Base-by-base conservation (phyloP, 2,888 invertebrate genomes). In the Dusona sp. region DNA sequence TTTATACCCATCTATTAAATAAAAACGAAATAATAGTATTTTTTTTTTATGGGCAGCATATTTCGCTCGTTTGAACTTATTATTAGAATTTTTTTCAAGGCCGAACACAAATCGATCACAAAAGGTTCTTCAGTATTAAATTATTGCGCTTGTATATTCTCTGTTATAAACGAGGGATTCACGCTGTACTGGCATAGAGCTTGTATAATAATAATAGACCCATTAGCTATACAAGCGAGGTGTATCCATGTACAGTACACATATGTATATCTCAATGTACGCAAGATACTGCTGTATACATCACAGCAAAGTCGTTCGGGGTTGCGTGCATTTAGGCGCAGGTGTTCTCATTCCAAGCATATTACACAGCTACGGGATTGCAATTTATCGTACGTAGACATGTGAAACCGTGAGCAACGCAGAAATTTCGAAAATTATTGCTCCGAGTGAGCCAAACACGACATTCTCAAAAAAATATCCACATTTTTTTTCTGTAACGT, bases 271-370 rank as follows among this genome's bases (percentile, higher is more conserved):
- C 8, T 33, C 2, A 64, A 51, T 54, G 11, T 45, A 54, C 80
- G 72, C 73, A 78, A 72, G 61, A 42, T n/a, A 65, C 38, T 36
- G 77, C 68, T 64, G 61, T 48, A 84, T 73, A 78, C 80, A 61
- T 73, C 38, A 80, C 86, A 67, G 77, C 61, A 68, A 57, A 61
- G 84, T 84, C 67, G 77, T 72, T 73, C 68, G 84, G 80, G 85
- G 89, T 91, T 90, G 90, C 90, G 80, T 88, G 87, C 65, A 67
- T 36, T 22, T 61, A 88, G 89, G 90, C 87, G 89, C 87, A 83
- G 67, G 57, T 85, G 79, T 45, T 25, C 70, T 38, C 72, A 33
- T 72, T 84, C 85, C 48, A 45, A 75, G 75, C 72, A 67, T 38
- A 73, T 79, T 74, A 19, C n/a, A 68, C 48, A 36, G 29, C 25